Evolutionary conservation across 2,888 invertebrate species (phyloP).

Genomic region (Podotricha telesiphe): DNA sequence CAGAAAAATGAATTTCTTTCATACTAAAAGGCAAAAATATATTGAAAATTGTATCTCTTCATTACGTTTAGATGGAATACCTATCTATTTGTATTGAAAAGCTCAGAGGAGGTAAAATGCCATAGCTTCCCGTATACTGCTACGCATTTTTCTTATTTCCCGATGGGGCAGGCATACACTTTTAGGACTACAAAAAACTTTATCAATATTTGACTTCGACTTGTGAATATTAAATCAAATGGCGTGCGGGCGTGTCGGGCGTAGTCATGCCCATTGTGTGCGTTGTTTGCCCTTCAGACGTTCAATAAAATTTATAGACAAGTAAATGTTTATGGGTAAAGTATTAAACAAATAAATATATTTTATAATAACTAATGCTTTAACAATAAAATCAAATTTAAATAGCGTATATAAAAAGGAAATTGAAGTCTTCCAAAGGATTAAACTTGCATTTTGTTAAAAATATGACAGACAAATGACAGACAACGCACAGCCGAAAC

Average conservation of each 20-base stretch:
- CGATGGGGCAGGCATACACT: slow-evolving; percentile 61
- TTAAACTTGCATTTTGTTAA: too few species aligned
- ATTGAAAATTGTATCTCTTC: slow-evolving; percentile 7
- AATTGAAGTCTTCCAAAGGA: too few species aligned
- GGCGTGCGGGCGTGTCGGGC: slow-evolving; percentile 36
- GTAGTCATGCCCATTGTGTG: slow-evolving; percentile 26
- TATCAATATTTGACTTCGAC: slow-evolving; percentile 77
- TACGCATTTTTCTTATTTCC: slow-evolving; percentile 72
- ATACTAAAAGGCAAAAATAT: slow-evolving; percentile 21
- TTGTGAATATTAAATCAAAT: slow-evolving; percentile 76
- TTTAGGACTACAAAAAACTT: slow-evolving; percentile 72
- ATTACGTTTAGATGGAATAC: slow-evolving; percentile 6
- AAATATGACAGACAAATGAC: too few species aligned
- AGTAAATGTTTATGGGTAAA: slow-evolving; percentile 13
- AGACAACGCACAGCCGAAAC: too few species aligned
- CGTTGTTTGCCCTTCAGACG: slow-evolving; percentile 21
- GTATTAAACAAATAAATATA: neutral
- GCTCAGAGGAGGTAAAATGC: slow-evolving; percentile 13
- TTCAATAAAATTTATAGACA: slow-evolving; percentile 23
- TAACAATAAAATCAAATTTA: neutral
- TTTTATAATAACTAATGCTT: neutral
- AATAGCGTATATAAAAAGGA: too few species aligned
- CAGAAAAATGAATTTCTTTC: slow-evolving; percentile 6
- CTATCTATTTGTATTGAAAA: slow-evolving; percentile 10
- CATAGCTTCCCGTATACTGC: slow-evolving; percentile 55